Conservation (phyloP, 2,888 invertebrate species). For the Nesidiocoris tenuis region DNA sequence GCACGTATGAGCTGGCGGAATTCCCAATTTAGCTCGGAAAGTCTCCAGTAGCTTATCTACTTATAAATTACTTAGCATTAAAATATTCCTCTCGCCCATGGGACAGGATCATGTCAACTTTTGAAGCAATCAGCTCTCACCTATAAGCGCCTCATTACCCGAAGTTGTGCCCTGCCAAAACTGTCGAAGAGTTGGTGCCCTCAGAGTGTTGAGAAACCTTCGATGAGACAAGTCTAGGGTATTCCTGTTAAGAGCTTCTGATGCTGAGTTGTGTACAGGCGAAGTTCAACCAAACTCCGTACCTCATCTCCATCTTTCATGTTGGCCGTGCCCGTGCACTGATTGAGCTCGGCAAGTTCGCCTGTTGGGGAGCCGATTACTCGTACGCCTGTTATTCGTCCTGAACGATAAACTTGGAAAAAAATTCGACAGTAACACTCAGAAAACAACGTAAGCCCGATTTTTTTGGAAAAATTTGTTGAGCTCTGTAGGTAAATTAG, state of each 20-base stretch:
- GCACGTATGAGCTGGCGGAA: too few relatives aligned
- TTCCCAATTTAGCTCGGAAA: too few relatives aligned
- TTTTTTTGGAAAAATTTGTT: too few relatives aligned
- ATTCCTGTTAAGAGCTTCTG: not conserved
- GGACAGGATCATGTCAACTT: too few relatives aligned
- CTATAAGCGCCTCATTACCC: too few relatives aligned
- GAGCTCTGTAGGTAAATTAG: too few relatives aligned
- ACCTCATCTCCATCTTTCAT: not conserved
- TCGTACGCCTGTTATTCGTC: not conserved
- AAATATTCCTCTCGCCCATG: too few relatives aligned
- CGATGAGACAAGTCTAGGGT: not conserved
- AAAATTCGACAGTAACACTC: too few relatives aligned
- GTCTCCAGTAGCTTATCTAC: too few relatives aligned
- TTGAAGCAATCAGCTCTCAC: too few relatives aligned
- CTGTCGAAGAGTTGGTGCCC: not conserved
- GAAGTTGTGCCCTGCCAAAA: not conserved
- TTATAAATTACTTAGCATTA: too few relatives aligned
- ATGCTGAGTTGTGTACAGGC: not conserved
- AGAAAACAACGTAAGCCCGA: too few relatives aligned
- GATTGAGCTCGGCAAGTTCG: not conserved
- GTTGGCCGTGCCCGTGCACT: not conserved
- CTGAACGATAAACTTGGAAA: not conserved
- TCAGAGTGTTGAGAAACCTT: not conserved
- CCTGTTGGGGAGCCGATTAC: not conserved
- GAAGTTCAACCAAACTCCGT: not conserved